These are phyloP conservation scores for Cylloceria caligata DNA, from an alignment of 2,888 invertebrate species.

Conservation along the genomic window DNA sequence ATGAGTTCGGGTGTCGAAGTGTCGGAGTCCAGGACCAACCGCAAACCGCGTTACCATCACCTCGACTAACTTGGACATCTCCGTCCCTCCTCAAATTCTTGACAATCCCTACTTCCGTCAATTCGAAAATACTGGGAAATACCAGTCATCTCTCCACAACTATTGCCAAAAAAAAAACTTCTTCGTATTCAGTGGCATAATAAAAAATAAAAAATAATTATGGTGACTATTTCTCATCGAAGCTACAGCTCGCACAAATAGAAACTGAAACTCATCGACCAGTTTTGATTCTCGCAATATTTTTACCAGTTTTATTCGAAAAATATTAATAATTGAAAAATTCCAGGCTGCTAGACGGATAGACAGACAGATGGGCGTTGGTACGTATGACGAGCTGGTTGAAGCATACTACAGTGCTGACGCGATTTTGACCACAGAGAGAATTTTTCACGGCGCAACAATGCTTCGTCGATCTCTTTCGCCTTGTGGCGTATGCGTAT, in stretches of 20 bases:
- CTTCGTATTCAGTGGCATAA: not conserved
- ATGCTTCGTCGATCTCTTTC: constrained; percentile 35
- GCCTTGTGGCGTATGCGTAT: constrained; percentile 13
- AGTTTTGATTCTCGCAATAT: constrained; percentile 16
- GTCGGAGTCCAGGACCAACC: constrained; percentile 44
- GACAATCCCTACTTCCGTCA: constrained; percentile 7
- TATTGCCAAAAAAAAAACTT: not conserved
- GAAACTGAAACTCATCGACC: not conserved
- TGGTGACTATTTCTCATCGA: constrained; percentile 1
- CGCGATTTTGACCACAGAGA: constrained; percentile 40
- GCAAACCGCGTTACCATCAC: constrained; percentile 41
- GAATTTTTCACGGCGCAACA: constrained; percentile 43
- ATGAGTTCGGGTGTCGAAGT: constrained; percentile 51
- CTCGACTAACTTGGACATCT: constrained; percentile 22
- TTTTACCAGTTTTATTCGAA: not conserved
- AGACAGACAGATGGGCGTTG: constrained; percentile 25
- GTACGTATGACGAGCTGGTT: constrained; percentile 36
- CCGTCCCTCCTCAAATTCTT: constrained; percentile 31
- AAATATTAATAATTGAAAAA: constrained; percentile 60
- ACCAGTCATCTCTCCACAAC: not conserved
- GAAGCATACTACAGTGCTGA: constrained; percentile 23
- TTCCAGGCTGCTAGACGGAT: constrained; percentile 40
- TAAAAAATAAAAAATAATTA: not conserved
- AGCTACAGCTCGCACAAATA: not conserved
- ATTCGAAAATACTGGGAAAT: constrained; percentile 3